phyloP scores from a whole-genome alignment of 1,140 invertebrate species.

The Drosophila micromelanica region DNA sequence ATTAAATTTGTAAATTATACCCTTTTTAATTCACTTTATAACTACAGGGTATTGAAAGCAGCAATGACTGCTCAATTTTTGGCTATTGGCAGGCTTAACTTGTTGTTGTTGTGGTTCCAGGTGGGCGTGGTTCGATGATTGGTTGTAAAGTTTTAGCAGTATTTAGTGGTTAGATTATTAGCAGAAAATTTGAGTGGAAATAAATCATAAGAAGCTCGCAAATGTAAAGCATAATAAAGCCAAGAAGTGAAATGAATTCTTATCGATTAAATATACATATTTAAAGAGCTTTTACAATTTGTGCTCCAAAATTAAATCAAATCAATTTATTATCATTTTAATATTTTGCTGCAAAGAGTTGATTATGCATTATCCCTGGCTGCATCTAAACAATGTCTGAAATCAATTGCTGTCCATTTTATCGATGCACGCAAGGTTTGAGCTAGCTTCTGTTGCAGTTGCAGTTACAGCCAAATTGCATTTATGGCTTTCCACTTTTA shows the following conservation, averaged over 20 bases:
- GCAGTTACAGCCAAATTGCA: constrained; percentile 71
- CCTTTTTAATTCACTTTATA: no score
- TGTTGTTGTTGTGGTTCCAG: constrained; percentile 23
- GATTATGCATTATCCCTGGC: constrained; percentile 17
- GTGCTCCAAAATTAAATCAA: no score
- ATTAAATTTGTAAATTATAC: no score
- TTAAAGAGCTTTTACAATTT: no score
- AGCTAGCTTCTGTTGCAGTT: constrained; percentile 3
- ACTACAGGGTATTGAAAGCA: constrained; percentile 21
- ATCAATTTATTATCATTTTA: no score
- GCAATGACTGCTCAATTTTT: constrained; percentile 61
- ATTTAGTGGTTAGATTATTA: constrained; percentile 39
- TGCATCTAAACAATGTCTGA: constrained; percentile 69
- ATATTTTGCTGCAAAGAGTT: neutral
- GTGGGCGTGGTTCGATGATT: constrained; percentile 27
- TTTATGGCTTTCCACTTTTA: constrained; percentile 78
- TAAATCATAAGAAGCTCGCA: constrained; percentile 22
- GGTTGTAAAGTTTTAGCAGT: constrained; percentile 10
- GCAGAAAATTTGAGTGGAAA: constrained; percentile 64
- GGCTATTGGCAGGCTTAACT: constrained; percentile 52
- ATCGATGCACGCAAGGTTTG: constrained; percentile 53
- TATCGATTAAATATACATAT: neutral
- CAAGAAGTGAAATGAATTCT: neutral
- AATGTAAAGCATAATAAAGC: constrained; percentile 8
- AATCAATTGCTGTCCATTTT: constrained; percentile 80